Evolutionary conservation across 2,113 vertebrate species (phyloP).

Genomic region (Kryptolebias marmoratus): DNA sequence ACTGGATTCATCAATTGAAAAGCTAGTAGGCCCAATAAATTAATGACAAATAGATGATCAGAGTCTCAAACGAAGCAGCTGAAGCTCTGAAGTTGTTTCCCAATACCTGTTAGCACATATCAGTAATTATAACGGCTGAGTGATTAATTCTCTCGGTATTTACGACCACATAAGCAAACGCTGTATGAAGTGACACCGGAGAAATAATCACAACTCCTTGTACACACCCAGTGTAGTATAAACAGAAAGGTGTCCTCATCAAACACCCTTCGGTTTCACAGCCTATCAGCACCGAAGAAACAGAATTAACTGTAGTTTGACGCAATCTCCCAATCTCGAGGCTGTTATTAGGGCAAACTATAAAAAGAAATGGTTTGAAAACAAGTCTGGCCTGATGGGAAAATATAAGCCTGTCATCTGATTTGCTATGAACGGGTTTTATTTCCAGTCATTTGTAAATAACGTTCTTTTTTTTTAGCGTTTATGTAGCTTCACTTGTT

Average conservation of each 20-base stretch:
- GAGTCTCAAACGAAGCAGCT: not conserved
- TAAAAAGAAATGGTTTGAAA: too few species aligned
- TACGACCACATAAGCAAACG: not conserved
- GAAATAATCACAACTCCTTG: not conserved
- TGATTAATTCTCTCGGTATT: not conserved
- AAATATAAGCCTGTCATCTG: too few species aligned
- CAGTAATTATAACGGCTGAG: not conserved
- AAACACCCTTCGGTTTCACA: not conserved
- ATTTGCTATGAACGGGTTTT: too few species aligned
- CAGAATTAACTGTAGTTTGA: too few species aligned
- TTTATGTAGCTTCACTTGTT: too few species aligned
- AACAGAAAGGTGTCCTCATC: not conserved
- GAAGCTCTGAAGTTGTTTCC: not conserved
- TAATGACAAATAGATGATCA: not conserved
- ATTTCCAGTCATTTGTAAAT: too few species aligned
- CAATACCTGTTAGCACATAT: not conserved
- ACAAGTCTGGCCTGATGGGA: too few species aligned
- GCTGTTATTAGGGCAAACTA: too few species aligned
- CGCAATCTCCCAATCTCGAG: too few species aligned
- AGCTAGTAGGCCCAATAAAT: not conserved
- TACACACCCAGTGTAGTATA: not conserved
- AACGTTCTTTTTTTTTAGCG: too few species aligned
- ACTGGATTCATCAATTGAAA: not conserved
- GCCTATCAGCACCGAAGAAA: not conserved
- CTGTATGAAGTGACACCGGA: not conserved